Evolutionary conservation across 2,113 vertebrate genomes (phyloP).

Genomic region (Murina feae): DNA sequence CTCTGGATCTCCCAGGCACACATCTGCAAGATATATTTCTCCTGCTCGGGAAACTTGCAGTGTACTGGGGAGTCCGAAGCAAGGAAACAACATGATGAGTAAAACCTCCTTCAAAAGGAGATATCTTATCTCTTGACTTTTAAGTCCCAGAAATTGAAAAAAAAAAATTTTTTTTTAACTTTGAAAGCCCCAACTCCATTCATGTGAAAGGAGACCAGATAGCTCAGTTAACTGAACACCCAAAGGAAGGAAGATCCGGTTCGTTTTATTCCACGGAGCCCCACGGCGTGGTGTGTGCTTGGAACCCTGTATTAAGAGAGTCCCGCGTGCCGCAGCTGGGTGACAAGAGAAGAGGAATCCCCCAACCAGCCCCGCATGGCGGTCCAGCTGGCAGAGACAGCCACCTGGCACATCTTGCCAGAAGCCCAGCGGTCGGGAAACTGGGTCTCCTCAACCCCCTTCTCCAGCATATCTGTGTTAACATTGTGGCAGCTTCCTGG

Average conservation of each 20-base stretch:
- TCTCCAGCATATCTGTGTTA: conserved; percentile 52
- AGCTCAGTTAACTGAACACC: conserved; percentile 49
- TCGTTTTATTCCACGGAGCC: conserved; percentile 29
- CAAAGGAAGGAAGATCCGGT: conserved; percentile 53
- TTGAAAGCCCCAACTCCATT: not conserved
- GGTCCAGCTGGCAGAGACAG: conserved; percentile 51
- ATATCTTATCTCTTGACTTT: conserved; percentile 53
- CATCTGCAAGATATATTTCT: conserved; percentile 61
- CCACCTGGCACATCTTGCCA: not conserved
- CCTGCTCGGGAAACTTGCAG: conserved; percentile 68
- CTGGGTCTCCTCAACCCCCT: conserved; percentile 65
- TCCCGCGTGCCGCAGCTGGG: conserved; percentile 41
- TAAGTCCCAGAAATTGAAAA: conserved; percentile 12
- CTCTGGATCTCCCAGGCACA: conserved; percentile 62
- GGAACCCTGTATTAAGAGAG: conserved; percentile 28
- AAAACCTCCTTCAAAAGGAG: conserved; percentile 62
- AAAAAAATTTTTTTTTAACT: not conserved
- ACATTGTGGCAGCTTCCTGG: conserved; percentile 67
- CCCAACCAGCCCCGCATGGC: conserved; percentile 41
- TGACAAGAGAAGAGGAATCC: conserved; percentile 48
- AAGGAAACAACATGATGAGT: conserved; percentile 60
- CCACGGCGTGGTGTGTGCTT: conserved; percentile 21
- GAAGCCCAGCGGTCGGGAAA: conserved; percentile 57
- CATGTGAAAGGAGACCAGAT: conserved; percentile 54
- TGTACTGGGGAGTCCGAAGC: conserved; percentile 55